A percentile compares a stretch with the other conserved stretches of the same genome.
These are phyloP conservation scores for Sphenopsis melanotis DNA, from an alignment of 2,797 vertebrate genomes.

Conservation along the genomic window DNA sequence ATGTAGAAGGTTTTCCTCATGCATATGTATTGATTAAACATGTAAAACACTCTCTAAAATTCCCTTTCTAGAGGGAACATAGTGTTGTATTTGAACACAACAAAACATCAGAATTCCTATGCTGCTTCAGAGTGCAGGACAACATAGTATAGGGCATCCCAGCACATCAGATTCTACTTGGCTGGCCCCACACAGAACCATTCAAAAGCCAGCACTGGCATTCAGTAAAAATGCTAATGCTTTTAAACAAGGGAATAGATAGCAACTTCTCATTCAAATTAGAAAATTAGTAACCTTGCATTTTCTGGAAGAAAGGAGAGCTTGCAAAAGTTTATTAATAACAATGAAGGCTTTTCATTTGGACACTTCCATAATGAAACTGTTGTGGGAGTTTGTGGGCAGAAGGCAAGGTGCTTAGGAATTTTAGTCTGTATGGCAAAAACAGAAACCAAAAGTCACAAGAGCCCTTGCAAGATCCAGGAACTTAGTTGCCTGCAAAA, in stretches of 20 bases:
- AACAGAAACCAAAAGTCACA: background rate
- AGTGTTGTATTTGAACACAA: background rate
- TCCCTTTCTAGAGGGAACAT: background rate
- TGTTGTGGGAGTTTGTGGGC: background rate
- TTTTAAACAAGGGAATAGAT: background rate
- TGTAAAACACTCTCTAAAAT: background rate
- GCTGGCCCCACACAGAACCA: background rate
- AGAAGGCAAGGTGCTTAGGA: background rate
- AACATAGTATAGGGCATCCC: background rate
- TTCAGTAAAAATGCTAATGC: background rate
- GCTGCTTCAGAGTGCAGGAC: background rate
- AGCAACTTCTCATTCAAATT: background rate
- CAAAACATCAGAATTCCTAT: background rate
- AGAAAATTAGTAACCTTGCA: background rate
- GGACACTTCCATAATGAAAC: background rate
- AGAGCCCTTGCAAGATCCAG: background rate
- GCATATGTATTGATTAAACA: background rate
- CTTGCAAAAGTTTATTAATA: background rate
- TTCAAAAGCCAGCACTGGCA: background rate
- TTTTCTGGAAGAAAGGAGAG: background rate
- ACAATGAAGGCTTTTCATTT: background rate
- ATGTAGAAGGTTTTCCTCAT: background rate
- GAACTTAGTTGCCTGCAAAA: background rate
- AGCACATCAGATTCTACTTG: background rate
- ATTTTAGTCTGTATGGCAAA: background rate